Conservation (phyloP, 2,113 vertebrate genomes). For the Siniperca chuatsi region DNA sequence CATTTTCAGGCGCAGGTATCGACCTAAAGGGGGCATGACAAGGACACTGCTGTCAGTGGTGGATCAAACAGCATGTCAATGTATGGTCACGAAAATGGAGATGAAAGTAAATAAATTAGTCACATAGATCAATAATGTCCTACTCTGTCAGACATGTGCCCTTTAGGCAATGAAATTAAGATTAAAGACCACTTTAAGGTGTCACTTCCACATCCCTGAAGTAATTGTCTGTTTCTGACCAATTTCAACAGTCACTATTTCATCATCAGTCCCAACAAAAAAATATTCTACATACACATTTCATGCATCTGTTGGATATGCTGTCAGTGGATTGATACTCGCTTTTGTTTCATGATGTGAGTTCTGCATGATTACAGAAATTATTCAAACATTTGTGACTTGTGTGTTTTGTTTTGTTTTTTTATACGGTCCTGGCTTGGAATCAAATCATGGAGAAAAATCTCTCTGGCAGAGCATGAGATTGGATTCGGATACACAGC, state of each 20-base stretch:
- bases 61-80: conserved; percentile 38
- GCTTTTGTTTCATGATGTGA: conserved; percentile 47
- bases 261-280: conserved; percentile 4
- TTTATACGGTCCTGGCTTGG: conserved; percentile 44
- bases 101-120: conserved; percentile 68
- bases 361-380: conserved; percentile 57
- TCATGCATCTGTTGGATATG: neutral
- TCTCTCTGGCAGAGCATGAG: conserved; percentile 73
- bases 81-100: conserved; percentile 21
- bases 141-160: conserved; percentile 39
- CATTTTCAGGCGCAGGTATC: conserved; percentile 96
- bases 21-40: conserved; percentile 86
- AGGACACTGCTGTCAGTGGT: conserved; percentile 59
- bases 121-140: conserved; percentile 62
- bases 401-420: conserved; percentile 50
- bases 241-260: conserved; percentile 8
- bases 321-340: neutral
- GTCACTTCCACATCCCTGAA: conserved; percentile 20
- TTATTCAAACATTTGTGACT: conserved; percentile 70
- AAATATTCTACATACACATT: neutral
- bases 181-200: conserved; percentile 63
- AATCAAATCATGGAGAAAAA: conserved; percentile 76
- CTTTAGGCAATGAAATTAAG: conserved; percentile 62
- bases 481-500: conserved; percentile 76
- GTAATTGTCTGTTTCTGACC: conserved; percentile 36